Evolutionary conservation across 1,140 invertebrate species (phyloP), one percentile per base, ranked within the genome.

Genomic region (Camponotus floridanus): DNA sequence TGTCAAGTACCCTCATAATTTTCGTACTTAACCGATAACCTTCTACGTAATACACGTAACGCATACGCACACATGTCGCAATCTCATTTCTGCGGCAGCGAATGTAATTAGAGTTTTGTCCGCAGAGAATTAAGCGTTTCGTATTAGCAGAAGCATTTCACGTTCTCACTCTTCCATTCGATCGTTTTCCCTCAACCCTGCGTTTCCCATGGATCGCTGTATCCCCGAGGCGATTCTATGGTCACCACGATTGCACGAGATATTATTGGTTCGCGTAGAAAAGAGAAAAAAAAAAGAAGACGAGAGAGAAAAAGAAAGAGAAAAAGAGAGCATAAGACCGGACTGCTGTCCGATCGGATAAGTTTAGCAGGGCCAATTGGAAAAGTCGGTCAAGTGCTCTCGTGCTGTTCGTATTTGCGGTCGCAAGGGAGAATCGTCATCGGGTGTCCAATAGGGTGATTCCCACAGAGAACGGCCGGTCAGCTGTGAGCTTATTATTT

Each of bases 301-400:
- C 21, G 65, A 45, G n/a, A 33, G 48, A 71, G 57, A 64, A 62
- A 48, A 7, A 68, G 33, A 59, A 39, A 64, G 21, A 64, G 33
- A 79, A 26, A 36, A 18, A 51, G n/a, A 68, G n/a, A 55, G 45
- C 31, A 36, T 48, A 70, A 79, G 67, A 21, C 11, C 45, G 39
- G n/a, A 33, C 87, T 67, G 83, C 88, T 73, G 86, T 85, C 76
- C 59, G 81, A 48, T 73, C 68, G 78, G 83, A 88, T 86, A 84
- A 90, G 85, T 89, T 92, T 87, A 80, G 48, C 86, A 74, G 87
- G 79, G 48, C 86, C 73, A 65, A 85, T 74, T 59, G 65, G 61
- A 68, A 89, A 92, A 92, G 79, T 91, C 91, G 91, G 88, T 91
- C 91, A 90, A 91, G 90, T 87, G 80, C 80, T 84, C 42, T 79